Evolutionary conservation across 2,797 vertebrate species (phyloP), one percentile per base, ranked within the genome.

Genomic region (Chloroceryle amazona): DNA sequence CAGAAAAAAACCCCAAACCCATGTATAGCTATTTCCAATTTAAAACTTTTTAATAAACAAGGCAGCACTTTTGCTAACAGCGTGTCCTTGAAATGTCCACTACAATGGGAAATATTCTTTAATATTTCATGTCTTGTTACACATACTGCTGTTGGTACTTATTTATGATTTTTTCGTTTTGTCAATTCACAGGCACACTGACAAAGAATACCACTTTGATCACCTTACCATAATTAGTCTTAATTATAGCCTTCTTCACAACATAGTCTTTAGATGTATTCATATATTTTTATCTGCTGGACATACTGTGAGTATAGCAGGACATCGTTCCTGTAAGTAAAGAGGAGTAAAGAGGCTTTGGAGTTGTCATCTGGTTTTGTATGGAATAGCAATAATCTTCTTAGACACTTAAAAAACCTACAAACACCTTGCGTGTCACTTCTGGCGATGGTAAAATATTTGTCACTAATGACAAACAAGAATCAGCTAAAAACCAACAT

Each of bases 171-270:
- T 52, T 91, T 54, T 33, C 7, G 8, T 71, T 96, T 90, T 89
- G 46, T 31, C 63, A 95, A 15, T 83, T 96, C 55, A 90, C 41
- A 86, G 60, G 49, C 46, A 51, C 14, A 33, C 11, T 46, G 55
- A 96, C 71, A 90, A 93, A 93, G 54, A 92, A 49, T 21, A 37
- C 41, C 55, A 93, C 94, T 93, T 92, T 94, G 78, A 95, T 96
- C 83, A 96, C 80, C 61, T 95, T 91, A 83, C 65, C 37, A 42
- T 95, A 90, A 90, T 89, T 91, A 95, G 66, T 18, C 61, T 90
- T 96, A 93, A 96, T 95, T 95, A 86, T 6, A 95, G 41, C 68
- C 46, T 88, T 62, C 46, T 86, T 81, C 57, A 80, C 41, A 54
- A 71, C 42, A n/a, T 71, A 20, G 10, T 86, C 39, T 95, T 97